Evolutionary conservation across 1,140 invertebrate species (phyloP).

Genomic region (Trichonephila clavata): DNA sequence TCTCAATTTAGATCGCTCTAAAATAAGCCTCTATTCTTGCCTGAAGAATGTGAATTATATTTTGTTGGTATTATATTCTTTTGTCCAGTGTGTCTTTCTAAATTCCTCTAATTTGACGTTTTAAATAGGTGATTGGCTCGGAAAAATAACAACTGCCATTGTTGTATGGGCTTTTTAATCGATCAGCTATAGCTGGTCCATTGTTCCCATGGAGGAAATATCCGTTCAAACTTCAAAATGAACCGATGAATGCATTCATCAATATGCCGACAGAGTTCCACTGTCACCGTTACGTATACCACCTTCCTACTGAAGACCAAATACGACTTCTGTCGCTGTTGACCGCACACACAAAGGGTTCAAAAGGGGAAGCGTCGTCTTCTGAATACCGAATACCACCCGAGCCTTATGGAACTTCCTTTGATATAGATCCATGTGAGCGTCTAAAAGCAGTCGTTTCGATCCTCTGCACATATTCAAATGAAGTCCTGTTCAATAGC

Average conservation of each 20-base stretch:
- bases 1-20: neutral
- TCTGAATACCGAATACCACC: neutral
- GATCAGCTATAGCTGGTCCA: neutral
- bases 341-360: constrained; percentile 23
- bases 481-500: neutral
- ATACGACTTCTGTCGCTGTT: neutral
- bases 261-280: constrained; percentile 18
- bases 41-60: neutral
- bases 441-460: neutral
- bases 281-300: neutral
- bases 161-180: neutral
- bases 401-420: neutral
- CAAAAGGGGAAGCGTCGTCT: neutral
- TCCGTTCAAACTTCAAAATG: neutral
- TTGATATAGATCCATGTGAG: constrained; percentile 9
- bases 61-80: constrained; percentile 26
- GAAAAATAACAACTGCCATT: constrained; percentile 3
- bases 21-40: neutral
- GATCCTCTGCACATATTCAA: constrained; percentile 59
- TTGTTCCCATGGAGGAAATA: neutral
- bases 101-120: constrained; percentile 34
- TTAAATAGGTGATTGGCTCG: neutral
- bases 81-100: constrained; percentile 23
- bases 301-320: neutral
- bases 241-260: neutral